Evolutionary conservation across 2,113 vertebrate genomes (phyloP), one percentile per base, ranked within the genome.

Genomic region (Trichechus manatus): DNA sequence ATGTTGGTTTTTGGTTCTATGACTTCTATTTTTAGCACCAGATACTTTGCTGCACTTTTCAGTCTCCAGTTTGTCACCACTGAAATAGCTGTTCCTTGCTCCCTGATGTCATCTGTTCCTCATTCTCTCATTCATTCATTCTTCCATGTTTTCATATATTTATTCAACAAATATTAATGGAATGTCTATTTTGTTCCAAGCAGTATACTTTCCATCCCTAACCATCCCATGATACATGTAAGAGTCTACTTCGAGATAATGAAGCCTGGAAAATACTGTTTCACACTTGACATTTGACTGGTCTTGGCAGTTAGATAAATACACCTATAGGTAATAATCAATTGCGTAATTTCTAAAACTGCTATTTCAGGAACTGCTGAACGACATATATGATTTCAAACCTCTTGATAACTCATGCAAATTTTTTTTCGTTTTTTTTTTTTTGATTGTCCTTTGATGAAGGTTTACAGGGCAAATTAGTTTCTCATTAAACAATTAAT

Each of bases 321-420:
- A 44, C 9, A 68, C 36, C 17, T 25, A 7, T 39, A 66, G 64
- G 50, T 94, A 75, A 56, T 63, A 93, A 39, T 47, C 39, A 70
- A 29, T 74, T 78, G 10, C 39, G 66, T 93, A 23, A 87, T 94
- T 86, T 93, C 50, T 81, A 81, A 96, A 97, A 68, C 68, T 78
- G 1, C 9, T 63, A 31, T 80, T 93, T 92, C 77, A 92, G 53
- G 17, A 89, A 90, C 80, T 77, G 50, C 27, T 91, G 17, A 77
- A 80, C 15, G 68, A 33, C 29, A 14, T n/a, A 11, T 33, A 11
- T 15, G 42, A 31, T 85, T 53, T 66, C 64, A 44, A 42, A 47
- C 10, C 8, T n/a, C 15, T 2, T 20, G 19, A 31, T 70, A 74
- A 84, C 14, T 66, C 47, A 39, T 72, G 36, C 14, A 87, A 74